A percentile compares a stretch with the other conserved stretches of the same genome.
Evolutionary conservation across 2,113 vertebrate genomes (phyloP).

Genomic region (Pachycephala philippinensis): DNA sequence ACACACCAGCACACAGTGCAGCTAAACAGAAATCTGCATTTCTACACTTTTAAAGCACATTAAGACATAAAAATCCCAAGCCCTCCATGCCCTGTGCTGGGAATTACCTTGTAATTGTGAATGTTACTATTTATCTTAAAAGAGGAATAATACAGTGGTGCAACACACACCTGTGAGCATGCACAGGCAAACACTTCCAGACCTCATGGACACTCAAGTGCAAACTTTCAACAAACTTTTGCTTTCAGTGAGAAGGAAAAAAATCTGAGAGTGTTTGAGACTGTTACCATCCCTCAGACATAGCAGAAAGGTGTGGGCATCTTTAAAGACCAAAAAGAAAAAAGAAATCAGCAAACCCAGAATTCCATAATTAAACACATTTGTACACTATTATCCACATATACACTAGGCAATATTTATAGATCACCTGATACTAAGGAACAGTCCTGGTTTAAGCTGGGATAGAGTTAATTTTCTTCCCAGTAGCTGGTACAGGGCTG

Average conservation of each 20-base stretch:
- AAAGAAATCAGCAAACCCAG: not conserved
- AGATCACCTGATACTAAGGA: not conserved
- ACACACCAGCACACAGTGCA: not conserved
- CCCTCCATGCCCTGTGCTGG: not conserved
- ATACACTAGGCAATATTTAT: not conserved
- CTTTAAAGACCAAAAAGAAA: not conserved
- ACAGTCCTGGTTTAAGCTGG: not conserved
- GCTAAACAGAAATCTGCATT: not conserved
- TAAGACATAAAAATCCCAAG: not conserved
- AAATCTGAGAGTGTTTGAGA: not conserved
- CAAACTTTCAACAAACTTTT: not conserved
- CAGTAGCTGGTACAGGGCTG: not conserved
- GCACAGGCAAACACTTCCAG: not conserved
- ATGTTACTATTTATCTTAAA: not conserved
- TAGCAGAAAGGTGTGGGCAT: not conserved
- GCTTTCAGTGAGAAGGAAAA: not conserved
- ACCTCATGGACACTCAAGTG: fast-evolving
- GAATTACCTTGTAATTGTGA: not conserved
- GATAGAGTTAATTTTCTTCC: not conserved
- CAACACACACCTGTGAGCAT: fast-evolving
- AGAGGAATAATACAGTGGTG: not conserved
- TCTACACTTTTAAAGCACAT: not conserved
- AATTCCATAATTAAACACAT: not conserved
- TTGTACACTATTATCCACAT: not conserved
- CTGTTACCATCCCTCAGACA: not conserved